Evolutionary conservation across 2,797 vertebrate species (phyloP).

Genomic region (Gadopsis marmoratus): DNA sequence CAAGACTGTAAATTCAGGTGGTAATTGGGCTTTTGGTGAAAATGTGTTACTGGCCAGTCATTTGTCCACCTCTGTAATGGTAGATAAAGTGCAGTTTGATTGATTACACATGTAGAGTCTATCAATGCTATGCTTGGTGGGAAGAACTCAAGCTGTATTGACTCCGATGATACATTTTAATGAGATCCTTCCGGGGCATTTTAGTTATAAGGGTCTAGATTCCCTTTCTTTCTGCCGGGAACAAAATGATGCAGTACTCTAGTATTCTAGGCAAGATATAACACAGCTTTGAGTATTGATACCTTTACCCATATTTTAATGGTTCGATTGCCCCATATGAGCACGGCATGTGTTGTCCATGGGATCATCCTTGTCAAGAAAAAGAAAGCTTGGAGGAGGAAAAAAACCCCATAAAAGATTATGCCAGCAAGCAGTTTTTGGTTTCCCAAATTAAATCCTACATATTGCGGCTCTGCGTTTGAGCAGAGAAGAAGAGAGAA

Average conservation of each 20-base stretch:
- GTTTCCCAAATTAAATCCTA: too few relatives aligned
- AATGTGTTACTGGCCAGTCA: neutral
- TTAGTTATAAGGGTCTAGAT: neutral
- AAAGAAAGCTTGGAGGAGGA: too few relatives aligned
- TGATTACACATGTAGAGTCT: neutral
- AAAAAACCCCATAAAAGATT: too few relatives aligned
- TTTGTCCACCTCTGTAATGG: neutral
- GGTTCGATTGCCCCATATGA: neutral
- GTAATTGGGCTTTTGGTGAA: constrained; percentile 5
- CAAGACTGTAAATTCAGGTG: neutral
- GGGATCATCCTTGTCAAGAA: neutral
- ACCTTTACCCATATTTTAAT: neutral
- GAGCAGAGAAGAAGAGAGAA: too few relatives aligned
- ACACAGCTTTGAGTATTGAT: neutral
- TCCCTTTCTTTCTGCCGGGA: neutral
- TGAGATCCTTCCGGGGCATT: constrained; percentile 11
- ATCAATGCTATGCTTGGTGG: neutral
- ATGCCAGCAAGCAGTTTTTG: too few relatives aligned
- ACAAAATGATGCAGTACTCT: neutral
- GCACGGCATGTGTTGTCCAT: too few relatives aligned
- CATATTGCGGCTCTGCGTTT: too few relatives aligned
- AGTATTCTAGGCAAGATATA: neutral
- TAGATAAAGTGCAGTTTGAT: neutral
- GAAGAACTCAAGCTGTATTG: neutral
- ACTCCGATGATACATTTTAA: constrained; percentile 1